Percentiles rank a stretch among this genome's conserved stretches.
phyloP scores from a whole-genome alignment of 2,113 vertebrate genomes.

The Gallinago jamesoni region DNA sequence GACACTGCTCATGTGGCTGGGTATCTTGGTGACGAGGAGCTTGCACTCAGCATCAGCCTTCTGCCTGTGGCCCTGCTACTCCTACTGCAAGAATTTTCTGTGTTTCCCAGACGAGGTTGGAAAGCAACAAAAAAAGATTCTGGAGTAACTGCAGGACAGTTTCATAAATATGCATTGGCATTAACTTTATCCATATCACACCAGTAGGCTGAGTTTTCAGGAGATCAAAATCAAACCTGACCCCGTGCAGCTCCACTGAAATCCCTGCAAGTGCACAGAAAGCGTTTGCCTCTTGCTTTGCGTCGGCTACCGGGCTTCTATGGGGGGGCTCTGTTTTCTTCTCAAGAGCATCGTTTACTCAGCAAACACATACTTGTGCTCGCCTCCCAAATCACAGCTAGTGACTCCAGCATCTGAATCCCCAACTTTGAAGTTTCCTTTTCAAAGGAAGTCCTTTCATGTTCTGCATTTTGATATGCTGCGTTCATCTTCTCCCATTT shows the following conservation, averaged over 20 bases:
- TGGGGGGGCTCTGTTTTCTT: neutral
- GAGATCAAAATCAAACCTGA: neutral
- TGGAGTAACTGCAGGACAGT: neutral
- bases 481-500: neutral
- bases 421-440: conserved; percentile 8
- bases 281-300: rapidly evolving
- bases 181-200: neutral
- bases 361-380: rapidly evolving
- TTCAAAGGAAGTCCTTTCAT: conserved; percentile 17
- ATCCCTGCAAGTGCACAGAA: neutral
- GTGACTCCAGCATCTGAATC: neutral
- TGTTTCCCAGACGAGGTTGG: neutral
- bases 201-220: neutral
- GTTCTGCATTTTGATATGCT: neutral
- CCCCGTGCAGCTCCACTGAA: neutral
- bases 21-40: neutral
- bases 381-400: neutral
- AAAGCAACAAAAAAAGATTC: neutral
- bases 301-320: rapidly evolving
- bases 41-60: neutral
- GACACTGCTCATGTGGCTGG: neutral
- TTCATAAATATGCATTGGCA: neutral
- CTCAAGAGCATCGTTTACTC: neutral
- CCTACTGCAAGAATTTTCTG: neutral
- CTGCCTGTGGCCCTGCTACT: neutral